Conservation (phyloP, 2,113 vertebrate genomes). For the Rhynchomys soricoides region DNA sequence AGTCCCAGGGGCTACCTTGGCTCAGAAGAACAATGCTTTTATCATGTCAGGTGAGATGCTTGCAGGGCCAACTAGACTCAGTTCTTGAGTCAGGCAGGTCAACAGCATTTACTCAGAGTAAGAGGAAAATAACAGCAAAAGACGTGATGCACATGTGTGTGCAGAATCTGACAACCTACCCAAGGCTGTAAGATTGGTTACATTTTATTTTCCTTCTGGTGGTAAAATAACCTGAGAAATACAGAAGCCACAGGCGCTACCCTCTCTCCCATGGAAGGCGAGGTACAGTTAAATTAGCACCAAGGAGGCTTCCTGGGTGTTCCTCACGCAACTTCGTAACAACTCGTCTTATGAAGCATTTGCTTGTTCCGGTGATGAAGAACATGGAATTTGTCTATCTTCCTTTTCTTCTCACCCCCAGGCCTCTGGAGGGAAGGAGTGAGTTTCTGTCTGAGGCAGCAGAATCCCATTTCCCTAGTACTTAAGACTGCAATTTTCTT, state of each 20-base stretch:
- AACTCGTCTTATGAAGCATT: not conserved
- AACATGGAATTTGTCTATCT: not conserved
- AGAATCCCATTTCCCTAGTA: not conserved
- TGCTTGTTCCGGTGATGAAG: not conserved
- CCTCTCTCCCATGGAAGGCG: too few relatives aligned
- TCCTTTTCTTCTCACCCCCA: not conserved
- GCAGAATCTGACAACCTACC: too few relatives aligned
- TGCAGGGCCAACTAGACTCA: not conserved
- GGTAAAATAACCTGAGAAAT: not conserved
- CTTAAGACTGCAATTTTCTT: not conserved
- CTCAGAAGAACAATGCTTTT: fast-evolving
- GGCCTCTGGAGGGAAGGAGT: not conserved
- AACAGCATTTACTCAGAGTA: not conserved
- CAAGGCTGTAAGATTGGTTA: not conserved
- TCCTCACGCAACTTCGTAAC: not conserved
- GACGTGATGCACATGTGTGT: not conserved
- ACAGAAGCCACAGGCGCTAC: not conserved
- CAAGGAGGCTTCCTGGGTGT: not conserved
- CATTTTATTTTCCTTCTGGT: not conserved
- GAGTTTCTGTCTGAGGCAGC: not conserved
- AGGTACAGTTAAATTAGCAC: not conserved
- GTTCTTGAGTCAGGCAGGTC: not conserved
- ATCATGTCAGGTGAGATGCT: not conserved
- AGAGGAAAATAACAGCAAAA: not conserved
- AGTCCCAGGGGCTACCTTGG: fast-evolving